Percentiles rank a stretch among this genome's conserved stretches.
phyloP scores from a whole-genome alignment of 2,888 invertebrate species.

The Cacoxenus indagator region DNA sequence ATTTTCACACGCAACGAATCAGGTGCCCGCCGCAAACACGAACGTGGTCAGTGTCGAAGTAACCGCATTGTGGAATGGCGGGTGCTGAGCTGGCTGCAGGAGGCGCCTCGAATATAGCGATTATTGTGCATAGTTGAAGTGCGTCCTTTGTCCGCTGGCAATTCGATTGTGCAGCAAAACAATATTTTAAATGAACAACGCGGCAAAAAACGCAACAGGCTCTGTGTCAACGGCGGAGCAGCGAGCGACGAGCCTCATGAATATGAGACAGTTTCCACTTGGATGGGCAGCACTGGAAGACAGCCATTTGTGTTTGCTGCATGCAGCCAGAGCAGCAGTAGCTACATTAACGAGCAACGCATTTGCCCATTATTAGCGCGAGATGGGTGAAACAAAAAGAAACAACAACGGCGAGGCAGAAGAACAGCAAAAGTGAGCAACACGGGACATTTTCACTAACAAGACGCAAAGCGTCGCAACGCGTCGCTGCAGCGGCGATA shows the following conservation, averaged over 20 bases:
- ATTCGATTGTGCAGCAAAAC: slow-evolving; percentile 57
- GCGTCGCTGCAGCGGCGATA: slow-evolving; percentile 23
- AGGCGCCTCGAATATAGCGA: slow-evolving; percentile 27
- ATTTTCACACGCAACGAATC: slow-evolving; percentile 68
- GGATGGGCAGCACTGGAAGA: background rate
- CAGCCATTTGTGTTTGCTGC: background rate
- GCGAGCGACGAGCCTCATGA: slow-evolving; percentile 7
- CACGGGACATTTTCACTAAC: slow-evolving; percentile 18
- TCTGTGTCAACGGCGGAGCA: background rate
- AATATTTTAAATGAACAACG: slow-evolving; percentile 33
- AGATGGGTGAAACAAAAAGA: background rate
- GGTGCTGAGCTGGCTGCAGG: background rate
- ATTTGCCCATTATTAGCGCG: slow-evolving; percentile 8
- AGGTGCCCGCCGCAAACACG: slow-evolving; percentile 18
- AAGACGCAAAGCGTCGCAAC: slow-evolving; percentile 8
- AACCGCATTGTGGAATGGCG: too few relatives aligned
- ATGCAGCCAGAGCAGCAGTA: background rate
- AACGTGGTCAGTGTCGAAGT: background rate
- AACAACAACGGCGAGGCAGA: background rate
- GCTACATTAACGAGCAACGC: slow-evolving; percentile 6
- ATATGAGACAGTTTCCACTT: slow-evolving; percentile 20
- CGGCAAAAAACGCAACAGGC: background rate
- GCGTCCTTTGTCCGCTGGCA: slow-evolving; percentile 55
- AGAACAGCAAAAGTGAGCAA: background rate
- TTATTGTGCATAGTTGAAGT: background rate